Conservation (phyloP, 2,888 invertebrate genomes). For the Hypercompe scribonia region DNA sequence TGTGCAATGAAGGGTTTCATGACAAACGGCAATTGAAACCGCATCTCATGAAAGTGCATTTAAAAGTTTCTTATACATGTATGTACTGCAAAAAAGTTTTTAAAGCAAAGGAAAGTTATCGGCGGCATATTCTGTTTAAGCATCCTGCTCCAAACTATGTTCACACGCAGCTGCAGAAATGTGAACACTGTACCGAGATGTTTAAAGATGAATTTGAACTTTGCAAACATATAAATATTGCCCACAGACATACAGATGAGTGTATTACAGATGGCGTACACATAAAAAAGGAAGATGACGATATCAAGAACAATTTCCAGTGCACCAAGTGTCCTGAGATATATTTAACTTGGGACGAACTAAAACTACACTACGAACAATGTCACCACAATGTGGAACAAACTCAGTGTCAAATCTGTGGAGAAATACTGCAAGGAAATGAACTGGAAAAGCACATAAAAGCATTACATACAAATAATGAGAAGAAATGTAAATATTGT, state of each 20-base stretch:
- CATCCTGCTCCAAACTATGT: conserved; percentile 58
- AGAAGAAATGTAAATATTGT: conserved; percentile 72
- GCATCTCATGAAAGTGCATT: conserved; percentile 76
- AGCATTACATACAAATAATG: conserved; percentile 58
- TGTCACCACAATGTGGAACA: conserved; percentile 66
- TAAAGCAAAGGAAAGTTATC: conserved; percentile 77
- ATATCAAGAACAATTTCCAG: conserved; percentile 66
- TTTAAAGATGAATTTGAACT: conserved; percentile 77
- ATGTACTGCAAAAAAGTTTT: conserved; percentile 72
- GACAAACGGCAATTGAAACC: conserved; percentile 75
- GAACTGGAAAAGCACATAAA: conserved; percentile 77
- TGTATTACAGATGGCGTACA: conserved; percentile 32
- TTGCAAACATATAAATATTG: conserved; percentile 71
- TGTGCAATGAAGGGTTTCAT: conserved; percentile 77
- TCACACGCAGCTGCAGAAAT: conserved; percentile 62
- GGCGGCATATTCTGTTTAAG: conserved; percentile 74
- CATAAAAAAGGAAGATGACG: conserved; percentile 69
- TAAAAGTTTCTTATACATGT: conserved; percentile 77
- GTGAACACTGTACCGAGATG: conserved; percentile 70
- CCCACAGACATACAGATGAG: conserved; percentile 52
- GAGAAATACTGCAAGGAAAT: conserved; percentile 65
- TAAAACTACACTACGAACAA: conserved; percentile 72
- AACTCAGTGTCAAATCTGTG: conserved; percentile 78
- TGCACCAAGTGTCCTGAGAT: conserved; percentile 75
- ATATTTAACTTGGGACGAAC: conserved; percentile 67